phyloP scores from a whole-genome alignment of 2,113 vertebrate species.

The Vulpes ferrilata region DNA sequence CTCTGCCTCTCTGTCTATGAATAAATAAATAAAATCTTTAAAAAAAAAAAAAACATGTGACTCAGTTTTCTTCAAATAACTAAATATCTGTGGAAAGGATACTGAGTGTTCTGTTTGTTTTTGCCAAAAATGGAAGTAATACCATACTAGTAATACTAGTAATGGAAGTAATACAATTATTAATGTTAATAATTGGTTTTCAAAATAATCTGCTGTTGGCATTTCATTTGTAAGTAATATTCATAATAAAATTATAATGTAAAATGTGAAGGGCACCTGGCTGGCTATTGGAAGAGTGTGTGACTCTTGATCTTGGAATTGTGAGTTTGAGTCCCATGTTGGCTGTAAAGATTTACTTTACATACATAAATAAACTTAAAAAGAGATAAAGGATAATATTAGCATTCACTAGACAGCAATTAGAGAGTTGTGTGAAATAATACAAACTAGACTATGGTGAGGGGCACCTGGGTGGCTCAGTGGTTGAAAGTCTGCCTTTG shows the following conservation, averaged over 20 bases:
- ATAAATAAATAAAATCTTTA: too few relatives aligned
- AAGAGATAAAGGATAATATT: neutral
- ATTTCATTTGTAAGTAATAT: neutral
- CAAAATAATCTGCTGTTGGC: neutral
- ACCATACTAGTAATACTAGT: neutral
- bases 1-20: too few relatives aligned
- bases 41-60: neutral
- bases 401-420: neutral
- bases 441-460: neutral
- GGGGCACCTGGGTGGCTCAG: too few relatives aligned
- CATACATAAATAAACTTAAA: neutral
- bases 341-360: neutral
- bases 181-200: neutral
- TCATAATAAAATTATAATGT: neutral
- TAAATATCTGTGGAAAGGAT: neutral
- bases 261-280: neutral
- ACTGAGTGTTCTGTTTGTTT: neutral
- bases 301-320: neutral
- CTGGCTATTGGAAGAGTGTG: neutral
- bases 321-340: neutral
- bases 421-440: neutral
- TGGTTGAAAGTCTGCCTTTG: too few relatives aligned
- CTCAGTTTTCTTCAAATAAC: neutral
- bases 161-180: neutral
- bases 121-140: neutral